Percentiles rank a stretch among this genome's conserved stretches.
Conservation (phyloP, 2,113 vertebrate genomes). For the Carlito syrichta region DNA sequence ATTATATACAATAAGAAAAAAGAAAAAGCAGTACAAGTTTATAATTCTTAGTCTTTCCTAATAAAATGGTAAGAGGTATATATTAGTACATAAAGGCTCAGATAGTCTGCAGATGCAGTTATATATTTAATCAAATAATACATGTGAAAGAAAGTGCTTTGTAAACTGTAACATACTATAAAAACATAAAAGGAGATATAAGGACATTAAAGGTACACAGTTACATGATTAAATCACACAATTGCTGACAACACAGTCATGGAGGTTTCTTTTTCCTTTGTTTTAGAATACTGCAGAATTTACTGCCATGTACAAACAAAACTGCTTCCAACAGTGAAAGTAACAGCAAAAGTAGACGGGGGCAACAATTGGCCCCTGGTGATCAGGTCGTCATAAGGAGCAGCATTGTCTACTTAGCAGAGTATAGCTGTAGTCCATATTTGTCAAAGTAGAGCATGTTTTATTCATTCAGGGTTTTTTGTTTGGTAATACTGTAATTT, state of each 20-base stretch:
- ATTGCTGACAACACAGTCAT: background rate
- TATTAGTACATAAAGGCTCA: background rate
- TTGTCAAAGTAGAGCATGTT: background rate
- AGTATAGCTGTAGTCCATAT: background rate
- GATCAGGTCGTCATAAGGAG: background rate
- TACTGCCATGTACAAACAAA: background rate
- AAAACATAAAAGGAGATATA: background rate
- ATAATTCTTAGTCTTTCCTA: background rate
- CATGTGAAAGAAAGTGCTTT: background rate
- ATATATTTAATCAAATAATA: background rate
- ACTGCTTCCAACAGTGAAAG: background rate
- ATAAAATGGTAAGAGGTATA: constrained; percentile 6
- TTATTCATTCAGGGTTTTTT: background rate
- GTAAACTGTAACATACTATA: background rate
- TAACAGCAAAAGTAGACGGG: background rate
- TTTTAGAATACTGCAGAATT: background rate
- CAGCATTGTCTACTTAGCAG: background rate
- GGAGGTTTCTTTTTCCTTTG: background rate
- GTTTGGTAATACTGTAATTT: background rate
- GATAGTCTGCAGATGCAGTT: background rate
- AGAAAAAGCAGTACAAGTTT: background rate
- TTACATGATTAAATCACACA: background rate
- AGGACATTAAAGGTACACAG: background rate
- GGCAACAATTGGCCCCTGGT: background rate
- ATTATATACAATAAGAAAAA: background rate